phyloP scores from a whole-genome alignment of 2,888 invertebrate genomes.

The Ligdia adustata region DNA sequence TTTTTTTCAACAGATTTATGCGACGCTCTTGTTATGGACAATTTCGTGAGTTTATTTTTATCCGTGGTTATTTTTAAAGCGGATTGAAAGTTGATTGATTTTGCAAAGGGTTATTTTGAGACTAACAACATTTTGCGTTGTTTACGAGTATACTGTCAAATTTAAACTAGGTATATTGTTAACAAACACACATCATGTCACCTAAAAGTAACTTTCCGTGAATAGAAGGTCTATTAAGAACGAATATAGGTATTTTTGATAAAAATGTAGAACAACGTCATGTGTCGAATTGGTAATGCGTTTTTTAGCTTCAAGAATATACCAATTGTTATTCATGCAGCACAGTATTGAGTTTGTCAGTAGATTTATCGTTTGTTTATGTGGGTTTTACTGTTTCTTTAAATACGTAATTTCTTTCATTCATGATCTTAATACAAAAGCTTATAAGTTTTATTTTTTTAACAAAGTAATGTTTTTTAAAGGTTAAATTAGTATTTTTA shows the following conservation, averaged over 20 bases:
- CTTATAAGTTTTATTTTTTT: background rate
- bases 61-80: conserved; percentile 15
- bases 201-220: too few relatives aligned
- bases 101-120: conserved; percentile 10
- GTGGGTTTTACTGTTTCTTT: conserved; percentile 6
- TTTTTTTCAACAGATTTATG: conserved; percentile 40
- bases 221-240: background rate
- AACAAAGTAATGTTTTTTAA: too few relatives aligned
- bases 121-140: too few relatives aligned
- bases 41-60: conserved; percentile 29
- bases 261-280: conserved; percentile 38
- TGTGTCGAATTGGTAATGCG: conserved; percentile 40
- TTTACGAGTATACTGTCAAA: too few relatives aligned
- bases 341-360: conserved; percentile 17
- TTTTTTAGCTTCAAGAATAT: conserved; percentile 25
- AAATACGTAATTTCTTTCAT: conserved; percentile 2
- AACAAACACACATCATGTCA: too few relatives aligned
- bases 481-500: too few relatives aligned
- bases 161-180: too few relatives aligned
- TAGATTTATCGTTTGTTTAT: conserved; percentile 25
- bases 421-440: too few relatives aligned
- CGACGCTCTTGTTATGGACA: conserved; percentile 31
- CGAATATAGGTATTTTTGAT: conserved; percentile 20
- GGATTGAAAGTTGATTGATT: conserved; percentile 13
- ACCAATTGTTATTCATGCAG: conserved; percentile 28